Evolutionary conservation across 2,113 vertebrate genomes (phyloP).

Genomic region (Dendropsophus ebraccatus): DNA sequence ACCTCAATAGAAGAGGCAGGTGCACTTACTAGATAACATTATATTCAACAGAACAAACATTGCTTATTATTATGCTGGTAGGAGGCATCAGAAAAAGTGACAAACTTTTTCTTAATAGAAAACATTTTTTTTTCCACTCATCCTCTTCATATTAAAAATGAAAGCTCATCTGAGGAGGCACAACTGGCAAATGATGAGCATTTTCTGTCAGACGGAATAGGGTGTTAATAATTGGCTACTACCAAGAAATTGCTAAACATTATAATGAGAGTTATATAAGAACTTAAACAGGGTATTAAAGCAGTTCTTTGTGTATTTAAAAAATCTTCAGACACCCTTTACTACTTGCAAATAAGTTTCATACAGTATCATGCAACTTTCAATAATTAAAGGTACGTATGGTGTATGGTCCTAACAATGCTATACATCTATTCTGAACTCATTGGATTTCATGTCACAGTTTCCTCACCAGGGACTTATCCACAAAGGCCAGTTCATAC

Average conservation of each 20-base stretch:
- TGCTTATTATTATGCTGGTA: conserved; percentile 62
- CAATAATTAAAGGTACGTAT: neutral
- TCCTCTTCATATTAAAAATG: conserved; percentile 55
- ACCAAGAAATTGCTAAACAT: conserved; percentile 31
- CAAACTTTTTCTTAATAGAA: conserved; percentile 56
- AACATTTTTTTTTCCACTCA: conserved; percentile 52
- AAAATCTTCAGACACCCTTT: neutral
- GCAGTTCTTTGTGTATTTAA: conserved; percentile 16
- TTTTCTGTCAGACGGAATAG: conserved; percentile 48
- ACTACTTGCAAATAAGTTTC: conserved; percentile 27
- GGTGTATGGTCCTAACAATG: too few relatives aligned
- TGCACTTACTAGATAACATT: conserved; percentile 60
- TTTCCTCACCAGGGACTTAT: neutral
- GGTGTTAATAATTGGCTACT: conserved; percentile 39
- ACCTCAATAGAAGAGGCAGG: conserved; percentile 61
- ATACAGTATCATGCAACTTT: neutral
- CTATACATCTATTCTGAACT: neutral
- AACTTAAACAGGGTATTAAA: conserved; percentile 36
- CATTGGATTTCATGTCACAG: neutral
- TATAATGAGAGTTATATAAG: conserved; percentile 26
- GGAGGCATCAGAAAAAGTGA: conserved; percentile 56
- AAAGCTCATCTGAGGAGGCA: conserved; percentile 55
- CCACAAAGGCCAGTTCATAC: too few relatives aligned
- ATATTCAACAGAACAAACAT: conserved; percentile 56
- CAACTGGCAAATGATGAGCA: conserved; percentile 26